Conservation (phyloP, 2,888 invertebrate genomes). For the Sphecodes monilicornis region DNA sequence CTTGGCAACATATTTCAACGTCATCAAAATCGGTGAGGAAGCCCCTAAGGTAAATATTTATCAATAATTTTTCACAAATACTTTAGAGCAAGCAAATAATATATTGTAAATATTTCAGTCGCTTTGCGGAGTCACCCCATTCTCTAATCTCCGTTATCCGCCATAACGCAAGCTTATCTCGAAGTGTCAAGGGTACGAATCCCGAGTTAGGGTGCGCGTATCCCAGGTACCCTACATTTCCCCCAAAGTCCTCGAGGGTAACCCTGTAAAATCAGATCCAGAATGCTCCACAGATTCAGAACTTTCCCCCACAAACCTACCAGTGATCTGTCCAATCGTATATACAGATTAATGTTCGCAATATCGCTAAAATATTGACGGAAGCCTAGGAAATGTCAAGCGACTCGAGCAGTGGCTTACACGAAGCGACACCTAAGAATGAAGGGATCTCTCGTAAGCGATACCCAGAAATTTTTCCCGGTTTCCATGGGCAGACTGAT, state of each 20-base stretch:
- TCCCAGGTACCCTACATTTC: background rate
- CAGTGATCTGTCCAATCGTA: background rate
- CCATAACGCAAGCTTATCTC: background rate
- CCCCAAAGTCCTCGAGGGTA: background rate
- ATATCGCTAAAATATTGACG: slow-evolving; percentile 2
- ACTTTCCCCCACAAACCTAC: too few species aligned
- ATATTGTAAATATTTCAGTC: background rate
- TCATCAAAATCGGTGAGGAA: too few species aligned
- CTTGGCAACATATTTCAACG: too few species aligned
- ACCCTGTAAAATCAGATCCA: background rate
- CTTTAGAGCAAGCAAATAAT: background rate
- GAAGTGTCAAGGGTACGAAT: background rate
- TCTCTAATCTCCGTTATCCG: background rate
- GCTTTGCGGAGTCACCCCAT: background rate
- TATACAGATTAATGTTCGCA: background rate
- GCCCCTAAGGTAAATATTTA: too few species aligned
- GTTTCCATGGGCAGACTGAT: background rate
- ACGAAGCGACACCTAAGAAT: background rate
- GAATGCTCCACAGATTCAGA: background rate
- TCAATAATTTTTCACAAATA: background rate
- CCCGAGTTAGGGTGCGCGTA: background rate
- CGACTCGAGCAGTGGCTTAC: background rate
- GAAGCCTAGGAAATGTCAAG: background rate
- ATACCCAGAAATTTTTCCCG: background rate
- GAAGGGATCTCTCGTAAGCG: background rate